Base-by-base conservation (phyloP, 2,797 vertebrate species). In the Chaetodon trifasciatus region DNA sequence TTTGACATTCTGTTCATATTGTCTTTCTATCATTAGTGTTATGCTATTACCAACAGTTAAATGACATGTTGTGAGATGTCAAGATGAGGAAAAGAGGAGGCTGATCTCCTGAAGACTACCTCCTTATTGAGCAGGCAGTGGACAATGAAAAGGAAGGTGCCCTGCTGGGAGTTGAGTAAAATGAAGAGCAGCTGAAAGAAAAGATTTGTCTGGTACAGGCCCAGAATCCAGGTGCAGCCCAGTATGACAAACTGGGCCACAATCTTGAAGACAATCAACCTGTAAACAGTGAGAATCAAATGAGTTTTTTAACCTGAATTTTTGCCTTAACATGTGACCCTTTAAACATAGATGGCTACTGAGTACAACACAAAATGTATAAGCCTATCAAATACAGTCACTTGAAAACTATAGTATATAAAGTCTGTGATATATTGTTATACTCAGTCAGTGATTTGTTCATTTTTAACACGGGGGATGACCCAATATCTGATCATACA, bases 141-240 rank as follows among this genome's bases (percentile, higher is more conserved):
- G 58, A 95, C 87, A 0, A 95, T 91, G 87, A 63, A 95, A 75
- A 95, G 94, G 72, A 93, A 92, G 57, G 94, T 95, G 39, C 94
- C 95, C 75, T 95, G 94, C 83, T 95, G 94, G 6, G 94, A 95
- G 86, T 94, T 95, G 5, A 95, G 75, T 8, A 95, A 2, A 4
- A 94, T 90, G 32, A 95, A 95, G 61, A 95, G 47, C 63, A 94
- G 84, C 71, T 85, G 83, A 37, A 94, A 91, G 84, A 88, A 86
- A 21, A 90, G 56, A 55, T 84, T 89, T 0, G 39, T 8, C 79
- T 86, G 88, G 89, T 94, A 95, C 47, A 95, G 78, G 0, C 94
- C 94, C 55, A 94, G 88, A 73, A 95, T 84, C 93, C 94, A 95
- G 42, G 94, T 76, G 53, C 95, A 94, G 78, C 94, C 94, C 83